Evolutionary conservation across 2,888 invertebrate species (phyloP).

Genomic region (Craniophora ligustri): DNA sequence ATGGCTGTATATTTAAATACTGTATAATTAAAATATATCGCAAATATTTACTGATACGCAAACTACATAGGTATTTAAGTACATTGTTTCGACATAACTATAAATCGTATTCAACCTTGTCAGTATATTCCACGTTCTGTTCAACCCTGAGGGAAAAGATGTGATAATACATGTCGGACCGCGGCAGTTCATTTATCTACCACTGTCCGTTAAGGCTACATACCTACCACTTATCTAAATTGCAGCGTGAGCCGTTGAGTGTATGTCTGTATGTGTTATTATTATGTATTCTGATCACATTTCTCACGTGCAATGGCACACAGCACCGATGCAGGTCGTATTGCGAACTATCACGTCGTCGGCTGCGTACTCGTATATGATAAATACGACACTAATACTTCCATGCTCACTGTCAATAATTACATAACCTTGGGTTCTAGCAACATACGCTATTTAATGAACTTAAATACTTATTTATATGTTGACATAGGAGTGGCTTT

Average conservation of each 20-base stretch:
- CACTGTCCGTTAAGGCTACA: constrained; percentile 42
- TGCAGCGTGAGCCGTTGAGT: constrained; percentile 59
- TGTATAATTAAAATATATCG: too few species aligned
- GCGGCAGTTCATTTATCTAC: constrained; percentile 47
- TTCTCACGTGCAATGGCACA: constrained; percentile 70
- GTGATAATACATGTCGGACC: constrained; percentile 31
- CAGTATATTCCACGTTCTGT: constrained; percentile 13
- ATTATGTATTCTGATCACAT: constrained; percentile 74
- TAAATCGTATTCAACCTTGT: constrained; percentile 7
- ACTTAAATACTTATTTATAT: constrained; percentile 49
- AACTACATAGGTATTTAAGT: constrained; percentile 1
- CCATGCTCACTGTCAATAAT: constrained; percentile 57
- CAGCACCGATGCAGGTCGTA: constrained; percentile 54
- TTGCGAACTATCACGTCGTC: constrained; percentile 64
- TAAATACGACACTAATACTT: constrained; percentile 54
- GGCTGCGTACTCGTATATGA: constrained; percentile 40
- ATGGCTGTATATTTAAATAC: background rate
- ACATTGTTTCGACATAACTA: background rate
- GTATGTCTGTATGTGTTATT: constrained; percentile 62
- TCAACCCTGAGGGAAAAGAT: constrained; percentile 33
- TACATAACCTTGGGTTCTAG: constrained; percentile 63
- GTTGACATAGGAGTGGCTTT: constrained; percentile 58
- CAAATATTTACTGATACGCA: background rate
- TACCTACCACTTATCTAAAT: constrained; percentile 58
- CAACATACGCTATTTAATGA: constrained; percentile 69